Evolutionary conservation across 2,888 invertebrate species (phyloP).

Genomic region (Lithophane semibrunnea): DNA sequence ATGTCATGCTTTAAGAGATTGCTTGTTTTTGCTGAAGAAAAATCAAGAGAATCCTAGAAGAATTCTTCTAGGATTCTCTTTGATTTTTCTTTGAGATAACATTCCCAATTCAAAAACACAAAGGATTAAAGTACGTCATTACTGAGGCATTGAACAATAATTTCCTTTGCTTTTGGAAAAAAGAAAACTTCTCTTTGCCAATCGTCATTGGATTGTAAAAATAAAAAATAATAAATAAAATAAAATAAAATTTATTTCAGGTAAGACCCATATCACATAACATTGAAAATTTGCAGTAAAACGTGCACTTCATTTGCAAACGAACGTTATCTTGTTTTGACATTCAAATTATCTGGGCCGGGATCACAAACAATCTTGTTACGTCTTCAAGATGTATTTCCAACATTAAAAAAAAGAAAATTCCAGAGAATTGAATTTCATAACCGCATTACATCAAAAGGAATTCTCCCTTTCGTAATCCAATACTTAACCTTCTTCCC

Average conservation of each 20-base stretch:
- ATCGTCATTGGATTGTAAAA: neutral
- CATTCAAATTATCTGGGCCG: conserved; percentile 18
- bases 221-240: no score
- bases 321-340: conserved; percentile 8
- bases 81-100: neutral
- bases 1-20: neutral
- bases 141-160: neutral
- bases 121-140: neutral
- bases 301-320: conserved; percentile 32
- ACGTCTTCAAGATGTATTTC: conserved; percentile 18
- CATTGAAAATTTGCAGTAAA: no score
- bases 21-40: no score
- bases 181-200: conserved; percentile 4
- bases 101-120: neutral
- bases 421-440: neutral
- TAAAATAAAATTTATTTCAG: no score
- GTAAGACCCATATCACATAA: no score
- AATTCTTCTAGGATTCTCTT: neutral
- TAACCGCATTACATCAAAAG: conserved; percentile 52
- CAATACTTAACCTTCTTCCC: conserved; percentile 40
- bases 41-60: neutral
- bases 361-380: conserved; percentile 13
- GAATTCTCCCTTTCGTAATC: conserved; percentile 35
- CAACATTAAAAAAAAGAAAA: neutral
- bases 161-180: neutral